Percentiles rank a stretch among this genome's conserved stretches.
Conservation (phyloP, 1,140 invertebrate genomes). For the Conus betulinus region DNA sequence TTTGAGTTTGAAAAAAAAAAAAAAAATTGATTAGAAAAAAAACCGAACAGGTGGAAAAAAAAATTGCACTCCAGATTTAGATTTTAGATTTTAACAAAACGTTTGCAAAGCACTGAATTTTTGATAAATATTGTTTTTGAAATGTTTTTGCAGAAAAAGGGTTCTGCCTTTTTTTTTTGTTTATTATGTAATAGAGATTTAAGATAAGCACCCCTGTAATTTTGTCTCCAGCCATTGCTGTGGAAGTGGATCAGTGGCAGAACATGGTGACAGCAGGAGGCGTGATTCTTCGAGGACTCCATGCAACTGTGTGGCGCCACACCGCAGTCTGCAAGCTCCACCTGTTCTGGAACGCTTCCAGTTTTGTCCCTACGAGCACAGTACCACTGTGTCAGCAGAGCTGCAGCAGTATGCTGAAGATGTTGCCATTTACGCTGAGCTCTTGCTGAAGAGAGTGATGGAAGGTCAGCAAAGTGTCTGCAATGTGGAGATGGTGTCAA, state of each 20-base stretch:
- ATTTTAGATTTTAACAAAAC: too few species aligned
- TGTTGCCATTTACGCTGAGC: neutral
- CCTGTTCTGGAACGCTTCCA: conserved; percentile 89
- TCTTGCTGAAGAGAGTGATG: neutral
- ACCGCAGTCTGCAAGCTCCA: conserved; percentile 82
- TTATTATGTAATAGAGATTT: too few species aligned
- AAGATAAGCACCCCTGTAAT: neutral
- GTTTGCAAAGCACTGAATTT: too few species aligned
- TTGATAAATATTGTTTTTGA: too few species aligned
- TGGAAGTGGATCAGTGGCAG: conserved; percentile 86
- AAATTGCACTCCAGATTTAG: too few species aligned
- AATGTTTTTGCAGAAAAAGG: too few species aligned
- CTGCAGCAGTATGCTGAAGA: conserved; percentile 14
- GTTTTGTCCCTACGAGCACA: conserved; percentile 84
- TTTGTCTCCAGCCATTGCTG: conserved; percentile 67
- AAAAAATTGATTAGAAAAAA: too few species aligned
- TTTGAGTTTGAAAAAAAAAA: too few species aligned
- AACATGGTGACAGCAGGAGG: conserved; percentile 89
- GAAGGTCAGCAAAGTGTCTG: neutral
- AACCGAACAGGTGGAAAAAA: too few species aligned
- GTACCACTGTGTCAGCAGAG: neutral
- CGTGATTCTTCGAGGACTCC: conserved; percentile 92
- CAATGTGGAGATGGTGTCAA: neutral
- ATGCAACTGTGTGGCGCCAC: conserved; percentile 90
- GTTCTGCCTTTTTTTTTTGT: too few species aligned